Evolutionary conservation across 1,140 invertebrate species (phyloP).

Genomic region (Drosophila lowei): DNA sequence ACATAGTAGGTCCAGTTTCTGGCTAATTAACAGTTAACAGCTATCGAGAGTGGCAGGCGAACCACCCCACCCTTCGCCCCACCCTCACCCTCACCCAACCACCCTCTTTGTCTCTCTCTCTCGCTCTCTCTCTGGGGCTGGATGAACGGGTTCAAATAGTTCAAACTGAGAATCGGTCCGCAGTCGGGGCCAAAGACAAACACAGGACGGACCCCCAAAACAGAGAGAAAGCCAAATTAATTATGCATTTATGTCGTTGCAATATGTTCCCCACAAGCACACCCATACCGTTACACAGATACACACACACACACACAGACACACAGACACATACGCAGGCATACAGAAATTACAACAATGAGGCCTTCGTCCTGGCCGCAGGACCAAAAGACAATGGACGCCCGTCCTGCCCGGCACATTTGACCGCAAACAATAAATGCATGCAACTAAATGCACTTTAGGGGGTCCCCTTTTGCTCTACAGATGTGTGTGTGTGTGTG

Average conservation of each 20-base stretch:
- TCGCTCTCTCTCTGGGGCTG: neutral
- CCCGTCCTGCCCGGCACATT: slow-evolving; percentile 53
- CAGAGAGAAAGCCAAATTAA: slow-evolving; percentile 74
- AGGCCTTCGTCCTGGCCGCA: slow-evolving; percentile 48
- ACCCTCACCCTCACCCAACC: too few relatives aligned
- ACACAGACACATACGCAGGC: neutral
- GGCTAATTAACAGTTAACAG: slow-evolving; percentile 31
- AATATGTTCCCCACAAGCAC: slow-evolving; percentile 61
- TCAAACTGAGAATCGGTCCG: slow-evolving; percentile 45
- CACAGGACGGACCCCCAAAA: slow-evolving; percentile 28
- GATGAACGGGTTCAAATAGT: slow-evolving; percentile 33
- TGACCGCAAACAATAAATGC: slow-evolving; percentile 81
- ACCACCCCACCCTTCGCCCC: neutral
- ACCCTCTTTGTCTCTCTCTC: neutral
- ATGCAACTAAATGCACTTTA: slow-evolving; percentile 80
- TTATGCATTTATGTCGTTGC: slow-evolving; percentile 80
- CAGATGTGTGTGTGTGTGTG: slow-evolving; percentile 6
- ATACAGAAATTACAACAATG: slow-evolving; percentile 55
- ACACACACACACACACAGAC: slow-evolving; percentile 12
- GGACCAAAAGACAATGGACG: slow-evolving; percentile 55
- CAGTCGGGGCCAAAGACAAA: slow-evolving; percentile 32
- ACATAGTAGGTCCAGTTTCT: too few relatives aligned
- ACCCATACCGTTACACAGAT: slow-evolving; percentile 14
- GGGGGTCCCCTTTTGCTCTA: slow-evolving; percentile 29
- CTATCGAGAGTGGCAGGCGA: neutral